Evolutionary conservation across 2,888 invertebrate species (phyloP).

Genomic region (Agrilus biguttatus): DNA sequence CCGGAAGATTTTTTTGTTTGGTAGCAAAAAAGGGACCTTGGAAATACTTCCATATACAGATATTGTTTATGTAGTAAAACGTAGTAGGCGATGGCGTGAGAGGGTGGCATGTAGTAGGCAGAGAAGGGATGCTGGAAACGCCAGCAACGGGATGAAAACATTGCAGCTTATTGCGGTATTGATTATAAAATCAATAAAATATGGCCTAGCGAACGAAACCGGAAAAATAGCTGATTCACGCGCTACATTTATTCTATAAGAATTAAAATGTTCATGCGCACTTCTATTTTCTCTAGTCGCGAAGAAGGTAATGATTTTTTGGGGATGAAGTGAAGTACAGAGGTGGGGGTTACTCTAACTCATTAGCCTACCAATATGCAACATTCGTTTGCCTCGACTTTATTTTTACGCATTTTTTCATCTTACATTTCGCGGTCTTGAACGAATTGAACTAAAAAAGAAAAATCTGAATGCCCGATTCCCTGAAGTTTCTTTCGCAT

Average conservation of each 20-base stretch:
- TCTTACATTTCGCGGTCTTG: constrained; percentile 3
- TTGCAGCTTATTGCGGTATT: constrained; percentile 39
- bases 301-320: constrained; percentile 74
- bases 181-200: constrained; percentile 39
- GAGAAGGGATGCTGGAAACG: constrained; percentile 26
- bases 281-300: constrained; percentile 35
- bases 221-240: constrained; percentile 33
- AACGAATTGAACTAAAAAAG: constrained; percentile 1
- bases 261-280: constrained; percentile 34
- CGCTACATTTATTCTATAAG: constrained; percentile 29
- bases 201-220: constrained; percentile 30
- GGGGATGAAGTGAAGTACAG: constrained; percentile 51
- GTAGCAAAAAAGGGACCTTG: no score
- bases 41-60: neutral
- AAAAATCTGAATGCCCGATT: constrained; percentile 32
- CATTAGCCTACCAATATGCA: constrained; percentile 54
- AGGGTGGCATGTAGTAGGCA: constrained; percentile 10
- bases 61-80: neutral
- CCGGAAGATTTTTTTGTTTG: neutral
- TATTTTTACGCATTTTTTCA: constrained; percentile 10
- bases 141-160: constrained; percentile 32
- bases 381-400: constrained; percentile 42
- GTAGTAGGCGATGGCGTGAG: constrained; percentile 9
- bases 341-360: constrained; percentile 25
- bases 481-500: constrained; percentile 32